phyloP scores from a whole-genome alignment of 1,140 invertebrate species.

The Neodiprion pinetum region DNA sequence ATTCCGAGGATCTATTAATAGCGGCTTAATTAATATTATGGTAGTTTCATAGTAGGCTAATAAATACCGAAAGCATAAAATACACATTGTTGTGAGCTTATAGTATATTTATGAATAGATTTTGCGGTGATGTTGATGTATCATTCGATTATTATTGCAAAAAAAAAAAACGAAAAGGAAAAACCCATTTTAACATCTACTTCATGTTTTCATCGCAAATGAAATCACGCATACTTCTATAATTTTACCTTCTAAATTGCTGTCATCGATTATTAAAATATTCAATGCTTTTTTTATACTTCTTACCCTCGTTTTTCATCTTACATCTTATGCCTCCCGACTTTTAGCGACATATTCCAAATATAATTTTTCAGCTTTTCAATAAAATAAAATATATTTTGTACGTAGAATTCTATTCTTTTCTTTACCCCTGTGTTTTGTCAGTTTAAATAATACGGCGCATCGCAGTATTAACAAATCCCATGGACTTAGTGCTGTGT shows the following conservation, averaged over 20 bases:
- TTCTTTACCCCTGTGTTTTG: neutral
- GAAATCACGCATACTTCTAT: no score
- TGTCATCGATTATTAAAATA: constrained; percentile 28
- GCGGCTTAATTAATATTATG: neutral
- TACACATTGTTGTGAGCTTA: neutral
- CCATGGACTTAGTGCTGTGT: no score
- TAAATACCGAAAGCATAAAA: neutral
- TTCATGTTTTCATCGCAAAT: neutral
- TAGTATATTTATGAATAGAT: neutral
- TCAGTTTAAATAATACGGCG: neutral
- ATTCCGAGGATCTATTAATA: neutral
- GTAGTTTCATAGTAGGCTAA: neutral
- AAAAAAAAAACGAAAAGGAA: no score
- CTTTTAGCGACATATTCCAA: neutral
- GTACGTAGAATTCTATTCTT: no score
- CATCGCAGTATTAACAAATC: no score
- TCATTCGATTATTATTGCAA: neutral
- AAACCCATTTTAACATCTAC: neutral
- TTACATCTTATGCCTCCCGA: constrained; percentile 17
- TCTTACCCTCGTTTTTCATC: constrained; percentile 26
- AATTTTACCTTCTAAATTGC: no score
- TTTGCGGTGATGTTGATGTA: neutral
- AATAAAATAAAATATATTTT: no score
- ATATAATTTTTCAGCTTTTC: neutral
- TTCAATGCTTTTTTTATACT: constrained; percentile 24